Conservation (phyloP, 2,113 vertebrate genomes). For the Alexandromys fortis region DNA sequence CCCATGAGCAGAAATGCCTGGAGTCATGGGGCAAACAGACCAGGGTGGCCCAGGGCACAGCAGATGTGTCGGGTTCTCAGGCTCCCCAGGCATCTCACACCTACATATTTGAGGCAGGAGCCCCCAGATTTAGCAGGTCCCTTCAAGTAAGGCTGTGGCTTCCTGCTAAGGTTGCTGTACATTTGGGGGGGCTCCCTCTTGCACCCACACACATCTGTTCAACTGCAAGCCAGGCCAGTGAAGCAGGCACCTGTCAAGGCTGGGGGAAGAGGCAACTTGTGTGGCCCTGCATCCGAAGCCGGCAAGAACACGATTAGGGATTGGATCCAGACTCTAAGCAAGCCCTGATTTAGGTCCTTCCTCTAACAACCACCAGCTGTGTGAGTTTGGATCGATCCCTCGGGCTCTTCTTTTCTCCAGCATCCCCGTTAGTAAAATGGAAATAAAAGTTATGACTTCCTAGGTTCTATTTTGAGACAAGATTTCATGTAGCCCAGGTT, state of each 20-base stretch:
- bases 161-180: not conserved
- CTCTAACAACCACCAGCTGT: not conserved
- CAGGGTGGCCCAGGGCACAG: too few species aligned
- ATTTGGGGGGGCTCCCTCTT: too few species aligned
- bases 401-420: not conserved
- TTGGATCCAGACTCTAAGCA: not conserved
- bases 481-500: not conserved
- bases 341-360: accelerated
- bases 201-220: not conserved
- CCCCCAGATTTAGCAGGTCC: not conserved
- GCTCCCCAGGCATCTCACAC: accelerated
- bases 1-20: not conserved
- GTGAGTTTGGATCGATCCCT: not conserved
- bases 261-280: accelerated
- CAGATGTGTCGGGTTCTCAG: not conserved
- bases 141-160: not conserved
- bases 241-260: not conserved
- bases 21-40: not conserved
- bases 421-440: not conserved
- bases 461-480: not conserved
- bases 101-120: not conserved
- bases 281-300: accelerated
- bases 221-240: not conserved
- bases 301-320: not conserved
- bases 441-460: not conserved